Base-by-base conservation (phyloP, 2,113 vertebrate species). In the Circaetus gallicus region DNA sequence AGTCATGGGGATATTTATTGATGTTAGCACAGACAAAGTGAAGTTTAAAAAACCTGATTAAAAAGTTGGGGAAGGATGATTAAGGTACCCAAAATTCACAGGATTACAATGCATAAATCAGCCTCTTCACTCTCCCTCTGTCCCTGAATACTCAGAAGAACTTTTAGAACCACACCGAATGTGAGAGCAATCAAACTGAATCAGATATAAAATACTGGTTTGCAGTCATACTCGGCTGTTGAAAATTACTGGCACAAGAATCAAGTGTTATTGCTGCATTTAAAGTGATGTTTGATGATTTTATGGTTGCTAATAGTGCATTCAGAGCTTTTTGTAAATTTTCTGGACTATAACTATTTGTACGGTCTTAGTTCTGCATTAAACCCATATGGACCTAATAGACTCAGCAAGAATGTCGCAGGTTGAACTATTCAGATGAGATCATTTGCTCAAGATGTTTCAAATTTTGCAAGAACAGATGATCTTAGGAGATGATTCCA, bases 361-460 rank as follows among this genome's bases (percentile, higher is more conserved):
- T 80, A 40, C 32, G n/a, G 53, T 65, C 84, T 82, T 29, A 74
- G 58, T 36, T 94, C 50, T 80, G 11, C 55, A 28, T 66, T 74
- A 58, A 65, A 20, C 19, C 91, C 83, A 76, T 45, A 50, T 28
- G 85, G 85, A 85, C 62, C 61, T 79, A 84, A 89, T 45, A 83
- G 66, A 85, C 14, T 17, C 4, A 0, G 66, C 25, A 76, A 67
- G 81, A 71, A 73, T 80, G 79, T 62, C 8, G 3, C 66, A 73
- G 49, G 55, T 55, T 71, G 92, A 91, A 73, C 43, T 61, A 13
- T 13, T 85, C 76, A 81, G 71, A 82, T 87, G 90, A 95, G 80
- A 67, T 92, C 53, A 95, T 93, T 80, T 82, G 36, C 36, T 86
- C 65, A 91, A 87, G 92, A 79, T 84, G 86, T 67, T 95, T 93